Percentiles rank a stretch among this genome's conserved stretches.
These are phyloP conservation scores for Cryptoleucopteryx plumbea DNA, from an alignment of 2,113 vertebrate species.

Conservation along the genomic window DNA sequence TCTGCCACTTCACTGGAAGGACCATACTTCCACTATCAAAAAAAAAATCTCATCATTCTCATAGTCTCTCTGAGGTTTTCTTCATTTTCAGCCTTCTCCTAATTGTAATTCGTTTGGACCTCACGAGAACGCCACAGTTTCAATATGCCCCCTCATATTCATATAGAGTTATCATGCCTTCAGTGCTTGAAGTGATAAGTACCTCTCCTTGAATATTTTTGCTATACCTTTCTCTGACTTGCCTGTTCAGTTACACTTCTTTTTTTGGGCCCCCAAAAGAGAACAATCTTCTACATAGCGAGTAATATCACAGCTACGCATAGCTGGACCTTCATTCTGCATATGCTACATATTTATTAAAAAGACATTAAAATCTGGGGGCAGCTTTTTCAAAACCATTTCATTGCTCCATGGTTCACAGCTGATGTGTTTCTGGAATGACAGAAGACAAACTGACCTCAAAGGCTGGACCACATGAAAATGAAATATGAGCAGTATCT, in stretches of 20 bases:
- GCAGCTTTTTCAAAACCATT: not conserved
- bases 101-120: not conserved
- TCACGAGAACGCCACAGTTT: not conserved
- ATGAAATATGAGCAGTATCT: conserved; percentile 5
- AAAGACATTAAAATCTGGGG: not conserved
- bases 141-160: not conserved
- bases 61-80: not conserved
- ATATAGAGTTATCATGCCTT: not conserved
- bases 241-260: not conserved
- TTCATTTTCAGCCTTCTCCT: not conserved
- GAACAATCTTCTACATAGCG: not conserved
- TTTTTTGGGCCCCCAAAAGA: not conserved
- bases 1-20: conserved; percentile 13
- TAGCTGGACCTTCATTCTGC: not conserved
- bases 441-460: not conserved
- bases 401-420: not conserved
- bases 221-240: not conserved
- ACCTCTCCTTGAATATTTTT: not conserved
- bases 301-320: not conserved
- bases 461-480: not conserved
- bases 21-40: not conserved
- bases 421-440: not conserved
- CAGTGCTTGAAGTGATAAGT: not conserved
- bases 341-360: not conserved
- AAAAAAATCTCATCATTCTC: not conserved